Percentiles rank a stretch among this genome's conserved stretches.
phyloP scores from a whole-genome alignment of 2,113 vertebrate species.

The Serinus canaria region DNA sequence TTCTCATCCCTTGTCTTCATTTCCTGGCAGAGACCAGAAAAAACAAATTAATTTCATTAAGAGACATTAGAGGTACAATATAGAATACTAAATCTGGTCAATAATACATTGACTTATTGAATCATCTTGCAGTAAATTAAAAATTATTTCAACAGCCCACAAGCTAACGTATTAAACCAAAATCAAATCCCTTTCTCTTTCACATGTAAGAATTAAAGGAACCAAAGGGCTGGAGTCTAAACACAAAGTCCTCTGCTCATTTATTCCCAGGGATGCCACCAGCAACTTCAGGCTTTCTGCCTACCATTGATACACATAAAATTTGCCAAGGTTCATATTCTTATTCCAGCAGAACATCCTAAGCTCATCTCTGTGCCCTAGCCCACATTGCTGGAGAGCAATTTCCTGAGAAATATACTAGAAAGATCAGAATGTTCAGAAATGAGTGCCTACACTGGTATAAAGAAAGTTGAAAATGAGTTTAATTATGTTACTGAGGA shows the following conservation, averaged over 20 bases:
- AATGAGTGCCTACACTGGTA: neutral
- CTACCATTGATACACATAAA: neutral
- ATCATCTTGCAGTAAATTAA: slow-evolving; percentile 18
- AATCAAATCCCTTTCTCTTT: neutral
- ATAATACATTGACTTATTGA: slow-evolving; percentile 24
- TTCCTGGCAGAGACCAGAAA: slow-evolving; percentile 37
- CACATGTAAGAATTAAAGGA: neutral
- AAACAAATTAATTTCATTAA: slow-evolving; percentile 50
- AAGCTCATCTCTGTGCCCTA: neutral
- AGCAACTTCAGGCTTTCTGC: neutral
- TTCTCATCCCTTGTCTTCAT: slow-evolving; percentile 26
- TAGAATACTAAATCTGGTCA: slow-evolving; percentile 15
- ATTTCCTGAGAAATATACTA: neutral
- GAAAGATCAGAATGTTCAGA: neutral
- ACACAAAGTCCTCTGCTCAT: neutral
- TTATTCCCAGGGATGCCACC: neutral
- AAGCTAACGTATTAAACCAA: neutral
- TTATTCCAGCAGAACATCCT: neutral
- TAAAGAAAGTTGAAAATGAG: neutral
- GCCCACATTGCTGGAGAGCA: neutral
- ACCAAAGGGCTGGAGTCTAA: neutral
- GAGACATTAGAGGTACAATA: neutral
- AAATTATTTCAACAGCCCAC: slow-evolving; percentile 3
- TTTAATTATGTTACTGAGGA: neutral
- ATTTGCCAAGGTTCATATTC: neutral